Base-by-base conservation (phyloP, 2,888 invertebrate genomes). In the Andrena bucephala region DNA sequence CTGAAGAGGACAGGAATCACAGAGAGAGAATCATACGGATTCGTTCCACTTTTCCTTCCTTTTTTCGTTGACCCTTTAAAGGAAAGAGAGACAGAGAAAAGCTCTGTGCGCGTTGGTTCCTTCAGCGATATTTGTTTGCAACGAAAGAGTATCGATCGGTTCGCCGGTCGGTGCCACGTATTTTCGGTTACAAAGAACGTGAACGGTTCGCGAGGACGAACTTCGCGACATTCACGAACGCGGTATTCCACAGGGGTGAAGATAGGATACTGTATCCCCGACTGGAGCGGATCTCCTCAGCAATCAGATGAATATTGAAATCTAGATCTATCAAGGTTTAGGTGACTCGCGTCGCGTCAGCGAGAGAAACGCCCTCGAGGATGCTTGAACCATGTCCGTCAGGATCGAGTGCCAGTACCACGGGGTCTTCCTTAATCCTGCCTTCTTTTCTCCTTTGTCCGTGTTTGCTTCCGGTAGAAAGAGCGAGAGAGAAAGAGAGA, bases 381-480 rank as follows among this genome's bases (percentile, higher is more conserved):
- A 62, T 69, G 50, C 36, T 82, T 31, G 63, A 71, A 54, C 66
- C 20, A 65, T 27, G 54, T 50, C 48, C 52, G 20, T 76, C 57
- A 42, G 29, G 29, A 74, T 71, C 31, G 74, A 63, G 81, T 73
- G 63, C 52, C 81, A 33, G 84, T 71, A 67, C 75, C 57, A 67
- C 75, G 73, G 87, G 75, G 85, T 87, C 87, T 87, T 87, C 87
- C 87, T 74, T 73, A 71, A 81, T 59, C 48, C 69, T 74, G 54
- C 57, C 60, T 69, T 62, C 63, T 73, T 33, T 62, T 24, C 62
- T 79, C 50, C 66, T 75, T 63, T 10, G 8, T 33, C 50, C 59
- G 4, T 24, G 33, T 24, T 20, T 31, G 16, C 62, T 78, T 67
- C 71, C 66, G 36, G 20, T 13, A 48, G 52, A 20, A 10, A 20